phyloP scores from a whole-genome alignment of 2,797 vertebrate genomes.

The Numenius phaeopus region DNA sequence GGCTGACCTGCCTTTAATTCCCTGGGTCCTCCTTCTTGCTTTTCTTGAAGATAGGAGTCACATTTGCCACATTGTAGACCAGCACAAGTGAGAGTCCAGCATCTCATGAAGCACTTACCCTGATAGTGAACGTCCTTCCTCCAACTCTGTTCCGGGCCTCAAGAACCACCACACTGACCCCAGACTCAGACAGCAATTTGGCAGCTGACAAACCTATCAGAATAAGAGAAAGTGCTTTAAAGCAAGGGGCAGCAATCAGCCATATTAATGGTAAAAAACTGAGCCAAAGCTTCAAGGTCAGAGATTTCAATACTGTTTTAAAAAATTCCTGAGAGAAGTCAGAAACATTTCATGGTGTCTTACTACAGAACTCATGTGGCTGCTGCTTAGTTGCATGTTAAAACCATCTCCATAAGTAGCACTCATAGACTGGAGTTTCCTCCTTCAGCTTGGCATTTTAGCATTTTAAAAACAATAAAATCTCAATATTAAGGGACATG shows the following conservation, averaged over 20 bases:
- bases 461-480: not conserved
- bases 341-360: not conserved
- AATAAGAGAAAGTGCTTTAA: slow-evolving; percentile 16
- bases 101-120: slow-evolving; percentile 66
- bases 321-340: not conserved
- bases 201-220: slow-evolving; percentile 83
- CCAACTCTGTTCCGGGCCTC: slow-evolving; percentile 85
- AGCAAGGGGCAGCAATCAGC: not conserved
- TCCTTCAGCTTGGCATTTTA: not conserved
- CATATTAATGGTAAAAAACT: not conserved
- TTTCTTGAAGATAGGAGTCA: not conserved
- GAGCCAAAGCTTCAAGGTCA: not conserved
- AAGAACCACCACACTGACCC: slow-evolving; percentile 80
- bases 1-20: not conserved
- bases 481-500: not conserved
- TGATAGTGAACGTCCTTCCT: slow-evolving; percentile 84
- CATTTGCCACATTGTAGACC: accelerated
- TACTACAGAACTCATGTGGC: not conserved
- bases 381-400: not conserved
- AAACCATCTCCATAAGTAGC: not conserved
- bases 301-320: not conserved
- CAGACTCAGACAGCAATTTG: slow-evolving; percentile 80
- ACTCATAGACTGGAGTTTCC: not conserved
- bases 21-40: not conserved
- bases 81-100: not conserved